These are phyloP conservation scores for Champsocephalus esox DNA, from an alignment of 2,797 vertebrate genomes.

Conservation along the genomic window DNA sequence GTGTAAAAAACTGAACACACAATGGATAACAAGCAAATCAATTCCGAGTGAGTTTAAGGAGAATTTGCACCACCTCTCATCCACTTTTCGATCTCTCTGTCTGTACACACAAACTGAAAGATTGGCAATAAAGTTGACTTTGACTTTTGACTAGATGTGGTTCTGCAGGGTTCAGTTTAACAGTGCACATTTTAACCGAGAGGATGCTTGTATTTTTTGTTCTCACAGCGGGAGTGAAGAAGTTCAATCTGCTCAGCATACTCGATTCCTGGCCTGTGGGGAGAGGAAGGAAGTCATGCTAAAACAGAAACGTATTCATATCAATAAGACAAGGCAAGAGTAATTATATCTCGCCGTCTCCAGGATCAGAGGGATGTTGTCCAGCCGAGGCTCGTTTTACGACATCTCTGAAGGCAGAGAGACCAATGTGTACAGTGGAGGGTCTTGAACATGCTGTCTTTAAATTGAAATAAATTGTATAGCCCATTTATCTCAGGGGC, in stretches of 20 bases:
- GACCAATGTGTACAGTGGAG: conserved; percentile 74
- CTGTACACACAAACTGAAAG: too few relatives aligned
- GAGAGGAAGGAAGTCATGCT: conserved; percentile 2
- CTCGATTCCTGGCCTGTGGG: conserved; percentile 81
- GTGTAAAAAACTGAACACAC: background rate
- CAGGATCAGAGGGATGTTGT: conserved; percentile 86
- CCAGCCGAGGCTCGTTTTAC: conserved; percentile 85
- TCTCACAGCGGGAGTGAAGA: conserved; percentile 81
- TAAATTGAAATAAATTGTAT: too few relatives aligned
- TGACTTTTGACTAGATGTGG: background rate
- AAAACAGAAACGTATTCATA: background rate
- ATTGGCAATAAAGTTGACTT: too few relatives aligned
- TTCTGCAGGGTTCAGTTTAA: background rate
- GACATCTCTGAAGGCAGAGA: conserved; percentile 83
- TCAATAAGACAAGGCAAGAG: too few relatives aligned
- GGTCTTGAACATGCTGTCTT: too few relatives aligned
- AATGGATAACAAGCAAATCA: background rate
- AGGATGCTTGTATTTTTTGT: conserved; percentile 18
- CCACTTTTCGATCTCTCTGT: too few relatives aligned
- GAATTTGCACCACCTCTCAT: background rate
- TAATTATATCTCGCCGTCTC: conserved; percentile 79
- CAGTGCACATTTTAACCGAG: background rate
- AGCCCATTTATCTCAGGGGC: too few relatives aligned
- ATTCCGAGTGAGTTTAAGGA: background rate
- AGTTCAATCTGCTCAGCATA: conserved; percentile 84